Conservation (phyloP, 2,888 invertebrate species). For the Mayetiola destructor region DNA sequence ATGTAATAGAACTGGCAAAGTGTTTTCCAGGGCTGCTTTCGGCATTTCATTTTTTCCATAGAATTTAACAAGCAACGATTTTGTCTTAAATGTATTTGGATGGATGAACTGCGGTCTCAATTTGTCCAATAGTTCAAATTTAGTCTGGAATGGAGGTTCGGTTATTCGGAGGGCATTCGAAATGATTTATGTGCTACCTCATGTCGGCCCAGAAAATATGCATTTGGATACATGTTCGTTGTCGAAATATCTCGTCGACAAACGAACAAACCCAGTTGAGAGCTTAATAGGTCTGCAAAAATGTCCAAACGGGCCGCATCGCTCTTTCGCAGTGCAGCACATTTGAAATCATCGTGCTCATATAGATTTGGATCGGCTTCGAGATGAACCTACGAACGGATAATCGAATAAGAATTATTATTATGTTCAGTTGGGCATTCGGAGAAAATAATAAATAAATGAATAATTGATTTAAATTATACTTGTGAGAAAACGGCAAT, state of each 20-base stretch:
- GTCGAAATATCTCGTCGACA: slow-evolving; percentile 23
- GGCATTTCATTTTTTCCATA: slow-evolving; percentile 49
- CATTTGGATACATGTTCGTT: slow-evolving; percentile 43
- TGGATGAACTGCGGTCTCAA: slow-evolving; percentile 39
- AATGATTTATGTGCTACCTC: slow-evolving; percentile 43
- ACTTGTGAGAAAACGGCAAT: slow-evolving; percentile 70
- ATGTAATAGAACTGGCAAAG: slow-evolving; percentile 59
- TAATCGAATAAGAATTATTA: slow-evolving; percentile 17
- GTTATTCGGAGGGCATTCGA: background rate
- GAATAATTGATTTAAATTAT: slow-evolving; percentile 16
- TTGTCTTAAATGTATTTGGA: slow-evolving; percentile 41
- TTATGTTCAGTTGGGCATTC: background rate
- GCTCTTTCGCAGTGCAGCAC: slow-evolving; percentile 42
- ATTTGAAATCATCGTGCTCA: slow-evolving; percentile 46
- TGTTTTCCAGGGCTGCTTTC: slow-evolving; percentile 38
- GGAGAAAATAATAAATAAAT: slow-evolving; percentile 10
- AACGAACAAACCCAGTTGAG: slow-evolving; percentile 40
- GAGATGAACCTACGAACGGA: slow-evolving; percentile 67
- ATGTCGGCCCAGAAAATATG: slow-evolving; percentile 61
- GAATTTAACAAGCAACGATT: slow-evolving; percentile 50
- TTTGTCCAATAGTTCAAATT: slow-evolving; percentile 52
- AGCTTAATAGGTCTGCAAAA: slow-evolving; percentile 55
- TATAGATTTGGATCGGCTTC: slow-evolving; percentile 61
- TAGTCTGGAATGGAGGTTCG: slow-evolving; percentile 40
- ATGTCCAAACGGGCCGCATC: slow-evolving; percentile 64